Percentiles rank a stretch among this genome's conserved stretches.
Evolutionary conservation across 2,113 vertebrate genomes (phyloP).

Genomic region (Alethe castanea): DNA sequence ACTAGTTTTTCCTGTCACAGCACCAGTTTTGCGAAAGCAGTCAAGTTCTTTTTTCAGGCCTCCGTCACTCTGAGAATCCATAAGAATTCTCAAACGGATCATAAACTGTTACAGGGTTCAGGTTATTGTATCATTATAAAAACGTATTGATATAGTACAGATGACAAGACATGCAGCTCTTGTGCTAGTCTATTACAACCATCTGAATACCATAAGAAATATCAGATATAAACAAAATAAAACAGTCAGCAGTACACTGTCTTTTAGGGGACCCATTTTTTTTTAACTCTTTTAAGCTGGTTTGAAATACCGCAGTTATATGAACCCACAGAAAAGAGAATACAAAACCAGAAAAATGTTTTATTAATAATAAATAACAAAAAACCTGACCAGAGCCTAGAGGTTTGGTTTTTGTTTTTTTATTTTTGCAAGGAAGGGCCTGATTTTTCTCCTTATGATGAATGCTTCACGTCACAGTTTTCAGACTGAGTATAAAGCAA

Average conservation of each 20-base stretch:
- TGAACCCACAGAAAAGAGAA: neutral
- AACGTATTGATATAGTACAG: constrained; percentile 72
- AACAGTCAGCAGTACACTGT: constrained; percentile 12
- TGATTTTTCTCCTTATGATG: neutral
- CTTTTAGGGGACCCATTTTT: constrained; percentile 1
- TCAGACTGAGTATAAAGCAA: neutral
- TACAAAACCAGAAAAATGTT: neutral
- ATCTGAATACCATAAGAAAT: constrained; percentile 31
- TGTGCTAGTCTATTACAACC: constrained; percentile 23
- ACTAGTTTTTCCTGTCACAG: constrained; percentile 69
- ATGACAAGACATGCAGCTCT: constrained; percentile 66
- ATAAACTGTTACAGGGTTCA: constrained; percentile 76
- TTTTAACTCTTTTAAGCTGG: neutral
- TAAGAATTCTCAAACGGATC: constrained; percentile 79
- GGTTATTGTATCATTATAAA: constrained; percentile 80
- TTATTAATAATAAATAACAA: neutral
- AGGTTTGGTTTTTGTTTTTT: neutral
- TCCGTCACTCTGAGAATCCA: constrained; percentile 73
- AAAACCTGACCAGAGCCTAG: neutral
- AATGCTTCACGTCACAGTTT: neutral
- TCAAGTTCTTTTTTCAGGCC: constrained; percentile 72
- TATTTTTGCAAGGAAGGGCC: neutral
- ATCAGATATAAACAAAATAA: constrained; percentile 32
- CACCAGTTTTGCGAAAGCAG: constrained; percentile 73
- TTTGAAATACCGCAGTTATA: neutral